Base-by-base conservation (phyloP, 2,888 invertebrate genomes). In the Noctua janthina region DNA sequence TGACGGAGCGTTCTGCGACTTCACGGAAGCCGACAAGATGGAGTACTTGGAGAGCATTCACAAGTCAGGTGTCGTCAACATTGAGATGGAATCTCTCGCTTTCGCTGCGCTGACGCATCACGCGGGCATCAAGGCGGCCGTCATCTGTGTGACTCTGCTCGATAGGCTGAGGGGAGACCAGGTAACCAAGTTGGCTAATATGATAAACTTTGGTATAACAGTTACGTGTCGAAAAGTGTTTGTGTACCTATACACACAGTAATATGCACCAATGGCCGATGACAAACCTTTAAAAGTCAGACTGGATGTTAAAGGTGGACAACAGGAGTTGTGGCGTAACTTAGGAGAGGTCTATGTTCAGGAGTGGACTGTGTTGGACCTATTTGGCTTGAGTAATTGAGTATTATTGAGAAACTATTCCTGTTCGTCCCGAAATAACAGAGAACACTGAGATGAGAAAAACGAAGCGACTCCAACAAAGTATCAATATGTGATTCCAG, bases 1-100 rank as follows among this genome's bases (percentile, higher is more conserved):
- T 87, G 99, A 99, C 94, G 99, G 99, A 2, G 99, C 99, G 8
- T 99, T 99, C 96, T 99, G 99, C 95, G 99, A 99, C 91, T 99
- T 99, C 96, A 98, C 98, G 4, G 98, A 99, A 93, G 95, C 97
- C n/a, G 99, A 99, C 87, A 99, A 99, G 96, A 98, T 99, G 97
- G 98, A 98, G 72, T 99, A 99, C 94, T 96, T 99, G 90, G 97
- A 98, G 88, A 97, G 98, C 87, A 93, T 99, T 84, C 98, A 98
- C 86, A 97, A 98, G 83, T 96, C 98, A 72, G 99, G 99, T 4
- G 98, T 99, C 23, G 98, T 98, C 46, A 99, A 99, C 95, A 99
- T 99, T 91, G 99, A 99, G 97, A 99, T 99, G 99, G 99, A 99
- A 96, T 98, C 99, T 64, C 97, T 99, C 15, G 98, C 99, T 23